Evolutionary conservation across 2,797 vertebrate genomes (phyloP).

Genomic region (Botia kubotai): DNA sequence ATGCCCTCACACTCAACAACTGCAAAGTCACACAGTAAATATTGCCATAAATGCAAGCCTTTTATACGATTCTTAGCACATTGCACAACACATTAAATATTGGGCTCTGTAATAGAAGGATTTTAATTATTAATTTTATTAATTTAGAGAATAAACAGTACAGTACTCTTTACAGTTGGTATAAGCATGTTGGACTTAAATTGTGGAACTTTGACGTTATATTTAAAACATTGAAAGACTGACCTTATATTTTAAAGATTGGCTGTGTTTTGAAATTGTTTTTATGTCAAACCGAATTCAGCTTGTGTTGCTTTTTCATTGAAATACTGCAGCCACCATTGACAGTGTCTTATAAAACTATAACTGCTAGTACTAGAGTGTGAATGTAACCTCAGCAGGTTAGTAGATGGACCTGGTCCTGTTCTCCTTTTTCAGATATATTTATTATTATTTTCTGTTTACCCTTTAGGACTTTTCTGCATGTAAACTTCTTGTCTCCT

Average conservation of each 20-base stretch:
- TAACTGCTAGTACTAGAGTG: not conserved
- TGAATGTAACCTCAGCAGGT: constrained; percentile 8
- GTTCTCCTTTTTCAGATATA: constrained; percentile 66
- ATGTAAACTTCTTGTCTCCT: constrained; percentile 97
- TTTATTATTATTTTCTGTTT: constrained; percentile 48
- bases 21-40: constrained; percentile 96
- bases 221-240: not conserved
- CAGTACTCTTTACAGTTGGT: not conserved
- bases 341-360: constrained; percentile 23
- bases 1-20: constrained; percentile 94
- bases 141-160: not conserved
- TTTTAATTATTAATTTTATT: not conserved
- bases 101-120: too few species aligned
- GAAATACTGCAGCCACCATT: not conserved
- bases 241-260: too few species aligned
- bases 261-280: not conserved
- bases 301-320: not conserved
- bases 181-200: too few species aligned
- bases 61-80: not conserved
- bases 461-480: constrained; percentile 88
- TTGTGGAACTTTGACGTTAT: not conserved
- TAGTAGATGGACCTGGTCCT: constrained; percentile 60
- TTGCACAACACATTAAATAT: too few species aligned
- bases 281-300: not conserved
- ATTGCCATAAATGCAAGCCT: not conserved